Evolutionary conservation across 2,888 invertebrate species (phyloP), one percentile per base, ranked within the genome.

Genomic region (Conus canariensis): DNA sequence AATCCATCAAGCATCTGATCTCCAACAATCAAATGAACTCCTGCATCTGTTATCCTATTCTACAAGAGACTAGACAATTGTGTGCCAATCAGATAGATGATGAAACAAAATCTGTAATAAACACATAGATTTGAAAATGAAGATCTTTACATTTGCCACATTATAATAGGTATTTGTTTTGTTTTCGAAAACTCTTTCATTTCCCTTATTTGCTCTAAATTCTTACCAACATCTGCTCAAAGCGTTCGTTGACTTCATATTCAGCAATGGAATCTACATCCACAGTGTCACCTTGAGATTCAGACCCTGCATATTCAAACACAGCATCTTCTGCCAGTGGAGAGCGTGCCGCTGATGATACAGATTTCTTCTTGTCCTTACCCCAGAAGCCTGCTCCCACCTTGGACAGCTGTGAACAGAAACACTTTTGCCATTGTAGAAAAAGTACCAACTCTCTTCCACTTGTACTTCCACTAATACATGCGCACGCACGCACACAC

Each of bases 201-300:
- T 45, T 45, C 45, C 45, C 45, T 45, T 45, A 45, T 45, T 45
- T 45, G 45, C 45, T 45, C 2, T 45, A 45, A 45, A 45, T 45
- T 93, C 95, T 97, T 94, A 98, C 98, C 97, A 98, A 97, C 97
- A 98, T 97, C 95, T 98, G 97, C 96, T 98, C 98, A 95, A 98
- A 98, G 93, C 97, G 97, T 90, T 97, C 96, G 95, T 97, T 92
- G 93, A 98, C 97, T 94, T 98, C 97, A 58, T 97, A 97, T 92
- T 98, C 98, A 94, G 97, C 97, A 97, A 98, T 97, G 95, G 97
- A 97, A 95, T 97, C 91, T 95, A 97, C 92, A 90, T 94, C 93
- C 89, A 88, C 67, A 64, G 93, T 91, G 87, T 94, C 92, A 14
- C 93, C 88, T 14, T 91, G 86, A 0, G 93, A 90, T 0, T 92